These are phyloP conservation scores for Kuschelorhynchus macadamiae DNA, from an alignment of 2,888 invertebrate species.

Conservation along the genomic window DNA sequence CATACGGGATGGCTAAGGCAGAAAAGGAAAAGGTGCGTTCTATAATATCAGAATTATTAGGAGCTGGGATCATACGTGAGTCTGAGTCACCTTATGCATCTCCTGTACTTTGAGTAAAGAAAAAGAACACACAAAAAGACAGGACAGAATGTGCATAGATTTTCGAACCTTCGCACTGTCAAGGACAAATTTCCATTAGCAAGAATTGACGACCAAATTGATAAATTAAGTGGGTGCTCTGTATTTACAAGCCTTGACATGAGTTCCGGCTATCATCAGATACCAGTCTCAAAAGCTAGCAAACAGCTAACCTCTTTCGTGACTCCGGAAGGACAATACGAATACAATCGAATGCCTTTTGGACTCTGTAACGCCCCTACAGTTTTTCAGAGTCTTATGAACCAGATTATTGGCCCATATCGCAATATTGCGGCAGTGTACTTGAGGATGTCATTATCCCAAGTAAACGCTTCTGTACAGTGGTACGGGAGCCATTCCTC, in stretches of 20 bases:
- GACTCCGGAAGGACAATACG: slow-evolving; percentile 44
- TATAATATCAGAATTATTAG: slow-evolving; percentile 10
- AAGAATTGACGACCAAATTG: slow-evolving; percentile 41
- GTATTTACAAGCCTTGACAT: slow-evolving; percentile 53
- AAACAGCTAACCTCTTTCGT: slow-evolving; percentile 52
- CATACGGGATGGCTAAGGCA: slow-evolving; percentile 8
- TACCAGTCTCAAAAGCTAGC: slow-evolving; percentile 57
- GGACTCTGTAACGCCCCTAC: slow-evolving; percentile 40
- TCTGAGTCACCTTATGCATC: slow-evolving; percentile 50
- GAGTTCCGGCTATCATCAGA: slow-evolving; percentile 56
- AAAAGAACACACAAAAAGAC: slow-evolving; percentile 47
- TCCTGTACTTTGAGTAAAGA: slow-evolving; percentile 51
- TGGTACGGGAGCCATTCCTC: too few species aligned
- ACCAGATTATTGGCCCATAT: slow-evolving; percentile 23
- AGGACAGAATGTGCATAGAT: slow-evolving; percentile 50
- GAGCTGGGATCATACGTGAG: slow-evolving; percentile 47
- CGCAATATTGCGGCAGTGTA: too few species aligned
- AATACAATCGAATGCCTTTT: slow-evolving; percentile 43
- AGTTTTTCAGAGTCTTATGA: slow-evolving; percentile 35
- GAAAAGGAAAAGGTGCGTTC: slow-evolving; percentile 18
- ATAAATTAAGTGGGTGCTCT: slow-evolving; percentile 23
- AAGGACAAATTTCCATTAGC: slow-evolving; percentile 38
- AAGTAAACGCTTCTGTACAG: too few species aligned
- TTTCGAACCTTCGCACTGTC: too few species aligned
- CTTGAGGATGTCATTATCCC: too few species aligned